Evolutionary conservation across 2,797 vertebrate genomes (phyloP), one percentile per base, ranked within the genome.

Genomic region (Ambastaia sidthimunki): DNA sequence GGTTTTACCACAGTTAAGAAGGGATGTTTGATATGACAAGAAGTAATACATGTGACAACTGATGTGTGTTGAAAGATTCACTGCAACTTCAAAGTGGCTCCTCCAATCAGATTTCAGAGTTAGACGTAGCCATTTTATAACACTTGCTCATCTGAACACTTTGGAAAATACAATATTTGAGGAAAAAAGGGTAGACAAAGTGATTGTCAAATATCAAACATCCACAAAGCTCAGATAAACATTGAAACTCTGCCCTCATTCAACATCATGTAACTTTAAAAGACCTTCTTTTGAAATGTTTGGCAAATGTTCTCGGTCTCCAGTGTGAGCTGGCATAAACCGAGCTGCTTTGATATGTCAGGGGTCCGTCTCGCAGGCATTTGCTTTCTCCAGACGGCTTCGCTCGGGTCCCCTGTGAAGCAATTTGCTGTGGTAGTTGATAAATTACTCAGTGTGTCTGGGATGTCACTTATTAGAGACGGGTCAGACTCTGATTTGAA

Each of bases 371-470:
- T 86, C 86, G 11, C 31, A 0, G 60, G 82, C 82, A 80, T 90
- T 86, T 76, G 72, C 89, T 75, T 85, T 65, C 73, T 74, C 67
- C 21, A 70, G 78, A 84, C 86, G 74, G 15, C 81, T 80, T 76
- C 76, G 48, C 74, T 84, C 18, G 41, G 70, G 75, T 93, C 90
- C 91, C 91, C 70, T 63, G 89, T 90, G 90, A 90, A 84, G 88
- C 91, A 93, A 93, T 94, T 93, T 93, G 88, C 89, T 74, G 82
- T 86, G 84, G 84, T 84, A 88, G 81, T 86, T 90, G 89, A 92
- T 91, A 86, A 88, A 92, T 93, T 91, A 90, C 89, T 82, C 71
- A 60, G 84, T 75, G 57, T 60, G 85, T 57, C 84, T 80, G 52
- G 65, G 80, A 77, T 88, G 90, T 90, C 90, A 90, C 85, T 90